phyloP scores from a whole-genome alignment of 2,888 invertebrate genomes.

The Melolontha melolontha region DNA sequence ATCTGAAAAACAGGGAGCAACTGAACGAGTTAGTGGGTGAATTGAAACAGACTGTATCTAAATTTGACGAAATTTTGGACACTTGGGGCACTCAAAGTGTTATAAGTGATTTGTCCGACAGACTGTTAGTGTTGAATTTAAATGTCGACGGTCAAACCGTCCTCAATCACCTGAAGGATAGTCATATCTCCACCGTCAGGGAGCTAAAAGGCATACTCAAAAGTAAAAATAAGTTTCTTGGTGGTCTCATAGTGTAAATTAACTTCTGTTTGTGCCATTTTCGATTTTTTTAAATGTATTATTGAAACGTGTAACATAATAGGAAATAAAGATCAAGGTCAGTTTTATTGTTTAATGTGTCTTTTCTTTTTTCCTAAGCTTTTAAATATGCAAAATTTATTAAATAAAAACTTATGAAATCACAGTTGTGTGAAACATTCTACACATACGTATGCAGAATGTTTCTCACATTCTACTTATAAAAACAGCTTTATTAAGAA shows the following conservation, averaged over 20 bases:
- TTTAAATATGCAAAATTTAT: neutral
- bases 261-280: slow-evolving; percentile 38
- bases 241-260: slow-evolving; percentile 35
- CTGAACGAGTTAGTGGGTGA: slow-evolving; percentile 53
- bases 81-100: slow-evolving; percentile 64
- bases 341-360: slow-evolving; percentile 34
- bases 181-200: slow-evolving; percentile 67
- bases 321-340: slow-evolving; percentile 40
- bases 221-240: slow-evolving; percentile 69
- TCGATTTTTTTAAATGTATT: slow-evolving; percentile 34
- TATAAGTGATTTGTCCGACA: slow-evolving; percentile 61
- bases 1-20: slow-evolving; percentile 66
- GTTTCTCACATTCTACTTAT: no score
- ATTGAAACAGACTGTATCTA: slow-evolving; percentile 60
- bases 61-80: slow-evolving; percentile 65
- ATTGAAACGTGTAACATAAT: slow-evolving; percentile 36
- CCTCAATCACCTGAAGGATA: slow-evolving; percentile 64
- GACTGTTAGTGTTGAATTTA: slow-evolving; percentile 63
- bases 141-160: slow-evolving; percentile 65
- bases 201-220: slow-evolving; percentile 69
- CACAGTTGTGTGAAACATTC: neutral
- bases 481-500: no score
- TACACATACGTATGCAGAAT: no score
- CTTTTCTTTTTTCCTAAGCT: slow-evolving; percentile 2
- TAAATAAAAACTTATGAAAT: neutral